Base-by-base conservation (phyloP, 2,113 vertebrate genomes). In the Helogale parvula region DNA sequence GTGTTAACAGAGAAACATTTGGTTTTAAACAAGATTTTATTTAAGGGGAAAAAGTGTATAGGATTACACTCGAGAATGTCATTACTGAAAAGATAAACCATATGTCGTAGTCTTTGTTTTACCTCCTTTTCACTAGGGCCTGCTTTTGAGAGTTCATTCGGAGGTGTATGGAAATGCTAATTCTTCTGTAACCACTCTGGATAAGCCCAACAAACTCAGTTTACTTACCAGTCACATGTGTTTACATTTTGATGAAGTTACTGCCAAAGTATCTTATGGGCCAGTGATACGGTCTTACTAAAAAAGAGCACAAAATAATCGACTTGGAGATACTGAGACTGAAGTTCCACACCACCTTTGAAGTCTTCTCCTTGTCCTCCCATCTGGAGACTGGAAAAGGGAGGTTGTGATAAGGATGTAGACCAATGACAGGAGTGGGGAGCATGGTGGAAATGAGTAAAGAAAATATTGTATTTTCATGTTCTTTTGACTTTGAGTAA, bases 81-180 rank as follows among this genome's bases (percentile, higher is more conserved):
- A 98, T 98, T 97, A 98, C 77, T 31, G 87, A 96, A 98, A 98
- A 98, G 97, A 98, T 97, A 96, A 97, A 97, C 97, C 97, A 96
- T 96, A 96, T 97, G 97, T 92, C 0, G 10, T 74, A 54, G 74
- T 74, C 83, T 96, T 97, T 97, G 92, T 96, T 94, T 97, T 94
- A 90, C 88, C 82, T 71, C 80, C 76, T 81, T 89, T 54, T 66
- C 87, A 45, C 12, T 15, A 87, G 90, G 63, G 82, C 68, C 71
- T 13, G 47, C 65, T 93, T 84, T 82, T 17, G 45, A 80, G 96
- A 83, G 94, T 97, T 97, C 95, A 93, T 47, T 74, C 21, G 90
- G 97, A 97, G 96, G 92, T 96, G 25, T 96, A 50, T 90, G 77
- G 96, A 94, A 88, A 96, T 77, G 90, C 23, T 29, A 82, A 76